Evolutionary conservation across 2,888 invertebrate species (phyloP).

Genomic region (Nebria salina): DNA sequence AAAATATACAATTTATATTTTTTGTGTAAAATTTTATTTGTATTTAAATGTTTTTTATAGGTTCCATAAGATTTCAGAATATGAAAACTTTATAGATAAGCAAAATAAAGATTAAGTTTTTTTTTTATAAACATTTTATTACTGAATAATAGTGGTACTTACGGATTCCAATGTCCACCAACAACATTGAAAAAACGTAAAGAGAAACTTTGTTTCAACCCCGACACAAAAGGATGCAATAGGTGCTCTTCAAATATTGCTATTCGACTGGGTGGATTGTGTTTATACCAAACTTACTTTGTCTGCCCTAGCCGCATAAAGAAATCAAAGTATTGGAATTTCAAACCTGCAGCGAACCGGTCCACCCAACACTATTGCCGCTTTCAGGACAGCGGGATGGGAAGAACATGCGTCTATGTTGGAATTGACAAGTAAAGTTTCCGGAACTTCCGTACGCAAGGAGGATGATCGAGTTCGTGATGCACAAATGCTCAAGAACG

Average conservation of each 20-base stretch:
- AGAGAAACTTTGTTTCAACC: constrained; percentile 40
- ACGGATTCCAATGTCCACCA: constrained; percentile 33
- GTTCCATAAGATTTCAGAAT: too few relatives aligned
- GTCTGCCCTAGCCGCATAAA: constrained; percentile 38
- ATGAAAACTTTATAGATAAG: too few relatives aligned
- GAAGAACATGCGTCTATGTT: constrained; percentile 1
- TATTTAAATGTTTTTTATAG: too few relatives aligned
- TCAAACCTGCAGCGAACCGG: constrained; percentile 6
- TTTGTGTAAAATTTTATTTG: too few relatives aligned
- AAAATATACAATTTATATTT: too few relatives aligned
- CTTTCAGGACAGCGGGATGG: neutral
- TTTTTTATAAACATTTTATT: neutral
- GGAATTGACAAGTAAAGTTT: constrained; percentile 41
- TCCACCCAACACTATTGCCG: constrained; percentile 3
- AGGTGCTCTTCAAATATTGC: constrained; percentile 46
- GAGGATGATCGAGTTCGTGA: constrained; percentile 8
- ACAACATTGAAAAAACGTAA: constrained; percentile 40
- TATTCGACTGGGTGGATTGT: constrained; percentile 22
- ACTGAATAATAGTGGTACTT: constrained; percentile 26
- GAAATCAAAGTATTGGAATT: constrained; percentile 43
- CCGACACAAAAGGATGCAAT: constrained; percentile 19
- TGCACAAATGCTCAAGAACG: neutral
- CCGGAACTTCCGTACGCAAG: constrained; percentile 5
- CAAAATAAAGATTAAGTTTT: neutral
- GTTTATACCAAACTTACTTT: constrained; percentile 45